Evolutionary conservation across 2,797 vertebrate species (phyloP), one percentile per base, ranked within the genome.

Genomic region (Monodelphis domestica): DNA sequence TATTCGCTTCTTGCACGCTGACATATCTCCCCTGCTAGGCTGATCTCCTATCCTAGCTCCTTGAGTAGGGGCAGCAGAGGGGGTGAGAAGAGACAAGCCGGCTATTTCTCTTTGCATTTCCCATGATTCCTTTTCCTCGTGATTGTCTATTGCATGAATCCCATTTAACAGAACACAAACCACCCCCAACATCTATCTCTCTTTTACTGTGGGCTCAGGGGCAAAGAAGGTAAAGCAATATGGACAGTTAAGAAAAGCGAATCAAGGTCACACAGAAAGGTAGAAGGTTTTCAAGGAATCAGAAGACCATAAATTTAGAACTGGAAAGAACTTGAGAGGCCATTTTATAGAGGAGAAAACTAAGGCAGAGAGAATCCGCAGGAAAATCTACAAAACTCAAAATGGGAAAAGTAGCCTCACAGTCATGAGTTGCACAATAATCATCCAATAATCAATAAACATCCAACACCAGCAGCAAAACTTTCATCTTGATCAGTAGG

Each of bases 111-210:
- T 92, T 56, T 89, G 30, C 89, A 54, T 84, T 45, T 11, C 24
- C 28, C 12, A 70, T 70, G 51, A 90, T 88, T 28, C 2, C 11
- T 57, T 51, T 14, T 30, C 33, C 51, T 94, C 56, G 93, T 21
- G 91, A 93, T 45, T 59, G 89, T 21, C 29, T 94, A 28, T 45
- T 96, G 30, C 90, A 91, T 84, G 94, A 94, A 93, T 78, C 70
- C 52, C 14, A 54, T 90, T 93, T 94, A 93, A 56, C 21, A 91
- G 14, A 50, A 84, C 5, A 21, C 55, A 88, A 88, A 45, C 38
- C 54, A 59, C 10, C 50, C 38, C 50, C 38, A 54, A 29, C 29
- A 78, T 24, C 87, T 94, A 53, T 87, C 90, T 95, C 24, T 78
- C 63, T 55, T 38, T 92, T 91, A 92, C 0, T 50, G 54, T 88